Evolutionary conservation across 2,888 invertebrate species (phyloP).

Genomic region (Luffia ferchaultella): DNA sequence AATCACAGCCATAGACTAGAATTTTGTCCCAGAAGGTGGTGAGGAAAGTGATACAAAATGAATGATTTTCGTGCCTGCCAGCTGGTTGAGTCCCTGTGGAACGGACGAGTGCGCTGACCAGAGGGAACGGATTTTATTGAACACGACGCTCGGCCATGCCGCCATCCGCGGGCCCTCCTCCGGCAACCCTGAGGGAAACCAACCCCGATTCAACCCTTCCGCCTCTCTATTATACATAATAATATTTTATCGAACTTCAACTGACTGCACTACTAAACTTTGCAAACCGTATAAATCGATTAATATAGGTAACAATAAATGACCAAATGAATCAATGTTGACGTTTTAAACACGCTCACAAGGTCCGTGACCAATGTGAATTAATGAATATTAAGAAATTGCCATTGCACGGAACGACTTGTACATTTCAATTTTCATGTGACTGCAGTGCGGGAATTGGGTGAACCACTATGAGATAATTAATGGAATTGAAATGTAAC

Average conservation of each 20-base stretch:
- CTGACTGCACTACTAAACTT: too few species aligned
- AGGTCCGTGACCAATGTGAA: slow-evolving; percentile 39
- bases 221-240: not conserved
- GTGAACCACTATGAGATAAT: slow-evolving; percentile 42
- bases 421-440: slow-evolving; percentile 40
- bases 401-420: slow-evolving; percentile 37
- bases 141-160: slow-evolving; percentile 79
- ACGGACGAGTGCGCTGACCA: slow-evolving; percentile 83
- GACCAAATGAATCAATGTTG: too few species aligned
- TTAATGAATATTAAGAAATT: slow-evolving; percentile 47
- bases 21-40: slow-evolving; percentile 1
- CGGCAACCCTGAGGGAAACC: slow-evolving; percentile 38
- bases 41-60: not conserved
- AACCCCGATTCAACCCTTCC: not conserved
- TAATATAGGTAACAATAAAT: too few species aligned
- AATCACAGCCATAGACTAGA: slow-evolving; percentile 30
- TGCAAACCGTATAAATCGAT: too few species aligned
- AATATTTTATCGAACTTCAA: too few species aligned
- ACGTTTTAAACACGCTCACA: slow-evolving; percentile 11
- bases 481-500: slow-evolving; percentile 56
- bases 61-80: slow-evolving; percentile 68
- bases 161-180: slow-evolving; percentile 56
- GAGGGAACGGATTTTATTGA: slow-evolving; percentile 88
- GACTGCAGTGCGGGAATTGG: slow-evolving; percentile 22
- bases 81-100: slow-evolving; percentile 82